A percentile compares a stretch with the other conserved stretches of the same genome.
Conservation (phyloP, 2,113 vertebrate genomes). For the Mastomys natalensis region DNA sequence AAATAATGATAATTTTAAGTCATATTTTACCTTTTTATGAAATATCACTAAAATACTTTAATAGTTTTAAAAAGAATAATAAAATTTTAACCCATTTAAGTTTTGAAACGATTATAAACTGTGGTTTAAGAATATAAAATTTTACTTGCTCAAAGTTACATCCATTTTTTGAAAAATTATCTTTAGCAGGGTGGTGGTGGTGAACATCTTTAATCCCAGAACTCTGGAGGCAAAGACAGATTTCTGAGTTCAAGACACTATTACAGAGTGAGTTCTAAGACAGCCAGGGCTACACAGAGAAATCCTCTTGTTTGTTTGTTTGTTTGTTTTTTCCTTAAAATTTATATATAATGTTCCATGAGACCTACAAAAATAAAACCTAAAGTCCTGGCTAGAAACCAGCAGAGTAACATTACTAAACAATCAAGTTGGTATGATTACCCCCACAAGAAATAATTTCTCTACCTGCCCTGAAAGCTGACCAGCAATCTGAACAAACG, state of each 20-base stretch:
- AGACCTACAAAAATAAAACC: slow-evolving; percentile 36
- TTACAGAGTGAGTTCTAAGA: background rate
- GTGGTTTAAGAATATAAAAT: slow-evolving; percentile 19
- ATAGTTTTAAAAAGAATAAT: slow-evolving; percentile 18
- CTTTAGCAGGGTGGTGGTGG: background rate
- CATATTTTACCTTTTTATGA: background rate
- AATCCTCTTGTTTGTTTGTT: background rate
- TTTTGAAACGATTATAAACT: slow-evolving; percentile 55
- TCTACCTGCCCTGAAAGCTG: background rate
- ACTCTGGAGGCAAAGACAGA: background rate
- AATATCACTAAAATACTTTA: slow-evolving; percentile 55
- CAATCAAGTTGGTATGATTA: slow-evolving; percentile 7
- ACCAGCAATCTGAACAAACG: slow-evolving; percentile 35
- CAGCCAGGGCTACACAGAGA: background rate
- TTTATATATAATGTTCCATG: background rate
- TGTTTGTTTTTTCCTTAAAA: no score
- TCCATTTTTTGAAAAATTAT: slow-evolving; percentile 2
- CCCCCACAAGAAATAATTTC: slow-evolving; percentile 8
- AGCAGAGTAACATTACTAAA: slow-evolving; percentile 23
- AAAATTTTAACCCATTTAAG: slow-evolving; percentile 58
- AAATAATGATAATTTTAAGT: slow-evolving; percentile 7
- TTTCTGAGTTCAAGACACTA: background rate
- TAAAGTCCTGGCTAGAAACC: slow-evolving; percentile 32
- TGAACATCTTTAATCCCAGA: background rate
- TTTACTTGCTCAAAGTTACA: slow-evolving; percentile 53